phyloP scores from a whole-genome alignment of 2,113 vertebrate genomes.

The Coreoperca whiteheadi region DNA sequence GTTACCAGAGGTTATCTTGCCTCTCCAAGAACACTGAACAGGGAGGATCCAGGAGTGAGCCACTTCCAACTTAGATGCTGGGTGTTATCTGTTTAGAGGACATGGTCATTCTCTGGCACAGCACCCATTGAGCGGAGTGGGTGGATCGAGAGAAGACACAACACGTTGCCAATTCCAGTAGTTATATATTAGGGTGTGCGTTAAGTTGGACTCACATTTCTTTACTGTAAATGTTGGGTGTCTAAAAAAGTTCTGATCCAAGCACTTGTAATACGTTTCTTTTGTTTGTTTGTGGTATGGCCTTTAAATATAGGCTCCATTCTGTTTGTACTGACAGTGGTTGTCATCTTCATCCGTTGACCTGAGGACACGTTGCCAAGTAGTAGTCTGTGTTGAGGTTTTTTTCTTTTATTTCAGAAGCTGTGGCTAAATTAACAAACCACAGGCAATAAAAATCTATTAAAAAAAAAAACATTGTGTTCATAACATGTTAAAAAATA shows the following conservation, averaged over 20 bases:
- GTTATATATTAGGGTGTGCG: conserved; percentile 81
- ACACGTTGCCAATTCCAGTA: conserved; percentile 83
- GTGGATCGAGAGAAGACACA: conserved; percentile 56
- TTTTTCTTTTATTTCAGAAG: conserved; percentile 77
- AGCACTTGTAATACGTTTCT: conserved; percentile 81
- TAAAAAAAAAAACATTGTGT: conserved; percentile 74
- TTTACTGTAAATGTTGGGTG: conserved; percentile 84
- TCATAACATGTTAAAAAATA: conserved; percentile 76
- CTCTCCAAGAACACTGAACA: conserved; percentile 42
- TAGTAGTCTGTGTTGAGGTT: conserved; percentile 80
- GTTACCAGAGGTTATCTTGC: conserved; percentile 53
- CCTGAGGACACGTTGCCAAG: conserved; percentile 81
- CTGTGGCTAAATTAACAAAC: conserved; percentile 75
- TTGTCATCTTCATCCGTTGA: conserved; percentile 73
- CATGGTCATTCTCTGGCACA: conserved; percentile 38
- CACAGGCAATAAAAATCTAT: conserved; percentile 68
- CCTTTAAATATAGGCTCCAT: conserved; percentile 79
- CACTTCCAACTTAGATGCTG: conserved; percentile 23
- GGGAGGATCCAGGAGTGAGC: conserved; percentile 43
- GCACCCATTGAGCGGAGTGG: conserved; percentile 42
- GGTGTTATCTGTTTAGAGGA: conserved; percentile 48
- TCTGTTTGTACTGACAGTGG: conserved; percentile 81
- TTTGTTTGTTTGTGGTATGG: conserved; percentile 77
- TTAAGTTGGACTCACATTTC: conserved; percentile 81
- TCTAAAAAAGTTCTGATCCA: conserved; percentile 76